Conservation (phyloP, 2,113 vertebrate species). For the Monarcha castaneiventris region DNA sequence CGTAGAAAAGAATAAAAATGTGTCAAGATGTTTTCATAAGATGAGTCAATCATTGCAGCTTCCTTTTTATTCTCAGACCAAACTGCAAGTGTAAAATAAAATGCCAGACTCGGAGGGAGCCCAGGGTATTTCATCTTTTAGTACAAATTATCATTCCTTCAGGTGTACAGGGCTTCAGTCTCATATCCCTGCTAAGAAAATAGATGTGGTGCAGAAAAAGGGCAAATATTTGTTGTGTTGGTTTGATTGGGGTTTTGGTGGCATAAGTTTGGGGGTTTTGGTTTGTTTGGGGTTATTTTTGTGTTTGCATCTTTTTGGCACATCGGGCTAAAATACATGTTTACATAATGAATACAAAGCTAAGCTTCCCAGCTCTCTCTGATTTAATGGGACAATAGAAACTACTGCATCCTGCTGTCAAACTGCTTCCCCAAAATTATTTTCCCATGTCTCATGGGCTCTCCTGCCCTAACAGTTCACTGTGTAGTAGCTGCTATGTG, state of each 20-base stretch:
- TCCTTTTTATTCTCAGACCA: background rate
- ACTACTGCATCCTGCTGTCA: conserved; percentile 31
- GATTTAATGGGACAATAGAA: conserved; percentile 36
- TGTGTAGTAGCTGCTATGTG: background rate
- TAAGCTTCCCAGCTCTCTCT: conserved; percentile 14
- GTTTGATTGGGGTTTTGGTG: background rate
- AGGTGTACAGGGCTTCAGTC: background rate
- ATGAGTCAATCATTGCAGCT: background rate
- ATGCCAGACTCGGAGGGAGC: background rate
- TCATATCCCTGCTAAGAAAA: background rate
- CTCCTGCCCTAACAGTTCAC: background rate
- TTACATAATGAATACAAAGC: conserved; percentile 6
- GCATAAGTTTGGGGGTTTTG: rapidly evolving
- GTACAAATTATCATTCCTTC: background rate
- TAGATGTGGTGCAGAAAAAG: rapidly evolving
- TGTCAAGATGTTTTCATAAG: background rate
- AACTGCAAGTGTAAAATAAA: background rate
- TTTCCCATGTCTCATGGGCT: background rate
- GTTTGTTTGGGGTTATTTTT: background rate
- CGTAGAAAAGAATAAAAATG: background rate
- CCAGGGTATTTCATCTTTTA: background rate
- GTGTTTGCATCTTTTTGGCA: background rate
- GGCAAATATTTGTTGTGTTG: background rate
- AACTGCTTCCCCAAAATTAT: conserved; percentile 20
- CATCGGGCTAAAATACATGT: background rate